phyloP scores from a whole-genome alignment of 2,113 vertebrate species.

The Malurus alboscapulatus region DNA sequence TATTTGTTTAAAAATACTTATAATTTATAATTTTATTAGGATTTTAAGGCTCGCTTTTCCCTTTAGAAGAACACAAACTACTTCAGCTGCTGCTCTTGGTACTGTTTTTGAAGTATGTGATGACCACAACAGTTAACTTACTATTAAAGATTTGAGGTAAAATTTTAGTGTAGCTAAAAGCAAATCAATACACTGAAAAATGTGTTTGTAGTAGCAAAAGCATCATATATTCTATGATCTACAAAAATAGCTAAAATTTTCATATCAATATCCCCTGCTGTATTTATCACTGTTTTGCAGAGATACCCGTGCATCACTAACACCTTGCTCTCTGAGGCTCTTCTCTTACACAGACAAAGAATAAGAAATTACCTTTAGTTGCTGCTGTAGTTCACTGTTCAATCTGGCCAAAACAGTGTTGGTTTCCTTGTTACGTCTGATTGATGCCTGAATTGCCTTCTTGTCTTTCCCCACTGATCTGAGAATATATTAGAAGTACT shows the following conservation, averaged over 20 bases:
- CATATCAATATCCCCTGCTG: not conserved
- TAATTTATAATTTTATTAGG: not conserved
- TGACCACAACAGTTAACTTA: not conserved
- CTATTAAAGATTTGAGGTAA: not conserved
- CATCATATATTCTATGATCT: not conserved
- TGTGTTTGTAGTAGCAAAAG: not conserved
- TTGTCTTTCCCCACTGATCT: slow-evolving; percentile 98
- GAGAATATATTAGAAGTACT: slow-evolving; percentile 50
- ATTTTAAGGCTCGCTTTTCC: not conserved
- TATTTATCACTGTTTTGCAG: not conserved
- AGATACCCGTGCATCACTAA: not conserved
- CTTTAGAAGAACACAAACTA: not conserved
- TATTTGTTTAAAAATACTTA: not conserved
- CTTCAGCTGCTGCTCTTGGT: not conserved
- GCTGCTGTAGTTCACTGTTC: slow-evolving; percentile 97
- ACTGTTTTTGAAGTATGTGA: not conserved
- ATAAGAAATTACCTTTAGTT: slow-evolving; percentile 86
- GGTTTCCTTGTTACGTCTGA: slow-evolving; percentile 98
- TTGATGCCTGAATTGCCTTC: slow-evolving; percentile 97
- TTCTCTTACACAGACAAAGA: not conserved
- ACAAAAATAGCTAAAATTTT: not conserved
- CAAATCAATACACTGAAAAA: not conserved
- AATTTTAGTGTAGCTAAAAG: not conserved
- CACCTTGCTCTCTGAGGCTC: not conserved
- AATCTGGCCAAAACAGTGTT: slow-evolving; percentile 97